A percentile compares a stretch with the other conserved stretches of the same genome.
Evolutionary conservation across 2,113 vertebrate genomes (phyloP).

Genomic region (Oxygymnocypris stewartii): DNA sequence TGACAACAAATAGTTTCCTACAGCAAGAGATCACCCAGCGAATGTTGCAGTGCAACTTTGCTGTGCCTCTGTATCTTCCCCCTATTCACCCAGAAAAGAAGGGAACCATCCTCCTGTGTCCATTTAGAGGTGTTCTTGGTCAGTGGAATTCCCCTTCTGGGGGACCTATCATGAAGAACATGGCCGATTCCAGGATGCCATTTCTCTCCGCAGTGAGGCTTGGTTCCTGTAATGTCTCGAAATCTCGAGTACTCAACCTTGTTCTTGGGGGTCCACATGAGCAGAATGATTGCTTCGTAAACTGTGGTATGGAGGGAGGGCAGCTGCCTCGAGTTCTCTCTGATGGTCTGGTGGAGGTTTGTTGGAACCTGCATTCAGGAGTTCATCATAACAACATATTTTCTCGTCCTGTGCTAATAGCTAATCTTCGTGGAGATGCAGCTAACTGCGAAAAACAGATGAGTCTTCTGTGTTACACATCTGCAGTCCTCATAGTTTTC

Average conservation of each 20-base stretch:
- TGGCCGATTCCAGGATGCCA: slow-evolving; percentile 72
- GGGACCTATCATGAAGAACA: slow-evolving; percentile 56
- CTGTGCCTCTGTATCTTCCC: slow-evolving; percentile 80
- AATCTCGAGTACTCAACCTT: slow-evolving; percentile 78
- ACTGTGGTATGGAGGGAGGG: slow-evolving; percentile 67
- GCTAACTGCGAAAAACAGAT: slow-evolving; percentile 65
- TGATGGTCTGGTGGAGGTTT: slow-evolving; percentile 78
- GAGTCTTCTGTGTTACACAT: slow-evolving; percentile 72
- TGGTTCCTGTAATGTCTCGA: slow-evolving; percentile 73
- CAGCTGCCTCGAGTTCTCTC: slow-evolving; percentile 70
- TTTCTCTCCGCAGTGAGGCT: slow-evolving; percentile 78
- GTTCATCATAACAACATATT: slow-evolving; percentile 57
- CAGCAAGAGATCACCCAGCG: slow-evolving; percentile 73
- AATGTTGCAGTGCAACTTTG: slow-evolving; percentile 77
- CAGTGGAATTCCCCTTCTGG: slow-evolving; percentile 56
- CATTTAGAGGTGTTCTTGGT: slow-evolving; percentile 69
- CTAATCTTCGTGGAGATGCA: slow-evolving; percentile 76
- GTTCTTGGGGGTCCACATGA: slow-evolving; percentile 63
- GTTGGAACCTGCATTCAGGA: slow-evolving; percentile 75
- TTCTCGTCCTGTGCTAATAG: slow-evolving; percentile 69
- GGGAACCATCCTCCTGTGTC: slow-evolving; percentile 73
- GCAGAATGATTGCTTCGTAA: slow-evolving; percentile 69
- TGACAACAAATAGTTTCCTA: slow-evolving; percentile 75
- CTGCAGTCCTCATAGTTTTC: slow-evolving; percentile 76
- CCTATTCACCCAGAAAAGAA: slow-evolving; percentile 65